Percentiles rank a stretch among this genome's conserved stretches.
These are phyloP conservation scores for Goniozus legneri DNA, from an alignment of 1,140 invertebrate genomes.

Conservation along the genomic window DNA sequence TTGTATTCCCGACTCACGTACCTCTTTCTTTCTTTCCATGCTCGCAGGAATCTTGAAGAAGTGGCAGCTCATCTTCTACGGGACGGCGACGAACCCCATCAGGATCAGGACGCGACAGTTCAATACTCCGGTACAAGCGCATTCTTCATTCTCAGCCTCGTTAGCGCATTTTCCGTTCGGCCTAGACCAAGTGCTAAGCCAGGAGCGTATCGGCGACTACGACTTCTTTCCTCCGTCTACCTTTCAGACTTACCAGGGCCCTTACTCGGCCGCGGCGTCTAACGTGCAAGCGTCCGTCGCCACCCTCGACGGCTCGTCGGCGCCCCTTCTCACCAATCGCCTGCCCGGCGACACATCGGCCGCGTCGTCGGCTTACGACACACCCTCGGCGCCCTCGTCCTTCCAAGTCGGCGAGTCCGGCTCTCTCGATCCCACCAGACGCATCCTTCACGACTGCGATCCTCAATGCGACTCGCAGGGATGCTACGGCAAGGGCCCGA, in stretches of 20 bases:
- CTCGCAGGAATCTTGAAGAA: slow-evolving; percentile 73
- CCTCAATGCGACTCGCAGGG: slow-evolving; percentile 78
- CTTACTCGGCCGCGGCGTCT: slow-evolving; percentile 67
- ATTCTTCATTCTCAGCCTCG: slow-evolving; percentile 47
- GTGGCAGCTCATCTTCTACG: slow-evolving; percentile 92
- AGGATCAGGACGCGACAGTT: slow-evolving; percentile 56
- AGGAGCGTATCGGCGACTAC: slow-evolving; percentile 56
- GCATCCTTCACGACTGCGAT: slow-evolving; percentile 73
- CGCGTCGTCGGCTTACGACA: slow-evolving; percentile 15
- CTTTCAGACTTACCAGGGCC: slow-evolving; percentile 68
- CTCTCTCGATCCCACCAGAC: slow-evolving; percentile 56
- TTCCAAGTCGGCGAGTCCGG: slow-evolving; percentile 24
- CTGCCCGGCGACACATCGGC: slow-evolving; percentile 36
- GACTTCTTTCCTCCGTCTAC: slow-evolving; percentile 57
- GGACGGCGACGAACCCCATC: slow-evolving; percentile 79
- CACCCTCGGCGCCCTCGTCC: slow-evolving; percentile 11
- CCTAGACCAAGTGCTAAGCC: slow-evolving; percentile 46
- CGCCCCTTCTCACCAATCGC: slow-evolving; percentile 42
- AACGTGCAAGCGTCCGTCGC: slow-evolving; percentile 66
- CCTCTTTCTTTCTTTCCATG: not conserved
- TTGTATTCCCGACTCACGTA: not conserved
- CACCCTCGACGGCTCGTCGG: slow-evolving; percentile 62
- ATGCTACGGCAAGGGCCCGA: slow-evolving; percentile 77
- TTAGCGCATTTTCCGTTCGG: slow-evolving; percentile 44
- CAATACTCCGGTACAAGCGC: slow-evolving; percentile 54